Conservation (phyloP, 1,140 invertebrate genomes). For the Drosophila sucinea region DNA sequence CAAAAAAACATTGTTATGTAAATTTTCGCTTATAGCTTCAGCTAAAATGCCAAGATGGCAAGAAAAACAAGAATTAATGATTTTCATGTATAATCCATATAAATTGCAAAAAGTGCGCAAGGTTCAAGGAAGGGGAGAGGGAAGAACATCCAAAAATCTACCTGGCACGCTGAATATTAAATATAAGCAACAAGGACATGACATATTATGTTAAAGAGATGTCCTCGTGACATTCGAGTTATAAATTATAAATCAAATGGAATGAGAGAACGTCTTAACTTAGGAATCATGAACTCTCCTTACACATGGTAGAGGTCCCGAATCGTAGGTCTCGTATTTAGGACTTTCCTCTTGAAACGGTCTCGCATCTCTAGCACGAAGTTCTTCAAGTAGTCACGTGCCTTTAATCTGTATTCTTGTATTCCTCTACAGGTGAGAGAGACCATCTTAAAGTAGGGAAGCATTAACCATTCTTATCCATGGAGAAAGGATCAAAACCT, state of each 20-base stretch:
- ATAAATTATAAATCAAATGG: conserved; percentile 2
- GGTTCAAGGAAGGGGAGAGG: background rate
- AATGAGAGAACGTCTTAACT: background rate
- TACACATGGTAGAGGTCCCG: background rate
- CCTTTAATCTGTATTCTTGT: background rate
- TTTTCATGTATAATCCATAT: conserved; percentile 76
- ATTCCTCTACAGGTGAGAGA: background rate
- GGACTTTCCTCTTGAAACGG: background rate
- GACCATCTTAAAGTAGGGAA: no score
- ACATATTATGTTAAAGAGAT: background rate
- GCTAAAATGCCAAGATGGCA: conserved; percentile 60
- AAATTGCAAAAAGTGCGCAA: conserved; percentile 53
- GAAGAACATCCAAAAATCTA: conserved; percentile 4
- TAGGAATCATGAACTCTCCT: background rate
- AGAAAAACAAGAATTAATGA: conserved; percentile 80
- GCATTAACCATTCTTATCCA: no score
- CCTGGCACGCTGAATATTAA: background rate
- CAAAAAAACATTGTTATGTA: conserved; percentile 67
- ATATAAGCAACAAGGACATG: conserved; percentile 4
- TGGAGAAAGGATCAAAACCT: no score
- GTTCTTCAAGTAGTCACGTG: background rate
- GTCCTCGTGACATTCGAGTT: background rate
- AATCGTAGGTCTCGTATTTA: background rate
- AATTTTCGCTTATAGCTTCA: conserved; percentile 52
- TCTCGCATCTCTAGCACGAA: background rate